Conservation (phyloP, 1,140 invertebrate genomes). For the Ips typographus region DNA sequence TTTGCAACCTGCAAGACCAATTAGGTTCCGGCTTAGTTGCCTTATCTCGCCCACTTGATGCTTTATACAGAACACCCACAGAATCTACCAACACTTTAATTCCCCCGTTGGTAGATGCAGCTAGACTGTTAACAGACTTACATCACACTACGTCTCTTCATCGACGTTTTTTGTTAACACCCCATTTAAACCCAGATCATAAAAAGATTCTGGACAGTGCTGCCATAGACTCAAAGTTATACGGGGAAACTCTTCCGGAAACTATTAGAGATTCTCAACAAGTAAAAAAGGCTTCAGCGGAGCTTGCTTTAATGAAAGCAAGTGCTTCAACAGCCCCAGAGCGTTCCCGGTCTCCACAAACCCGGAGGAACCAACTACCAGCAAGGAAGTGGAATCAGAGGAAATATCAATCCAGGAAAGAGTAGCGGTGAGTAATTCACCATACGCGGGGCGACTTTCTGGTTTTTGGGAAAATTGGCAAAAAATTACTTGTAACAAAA, state of each 20-base stretch:
- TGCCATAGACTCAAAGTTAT: neutral
- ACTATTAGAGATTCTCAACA: slow-evolving; percentile 1
- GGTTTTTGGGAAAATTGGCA: neutral
- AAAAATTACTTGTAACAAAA: neutral
- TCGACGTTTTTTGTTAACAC: neutral
- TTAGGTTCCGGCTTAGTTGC: neutral
- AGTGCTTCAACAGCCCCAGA: neutral
- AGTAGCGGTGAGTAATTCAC: neutral
- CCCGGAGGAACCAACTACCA: too few species aligned
- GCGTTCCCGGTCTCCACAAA: too few species aligned
- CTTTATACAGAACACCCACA: neutral
- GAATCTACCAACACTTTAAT: neutral
- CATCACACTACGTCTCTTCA: neutral
- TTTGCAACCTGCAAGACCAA: neutral
- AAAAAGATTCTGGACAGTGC: too few species aligned
- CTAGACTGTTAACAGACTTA: neutral
- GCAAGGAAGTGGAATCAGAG: too few species aligned
- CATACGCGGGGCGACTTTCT: neutral
- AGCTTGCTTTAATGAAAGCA: neutral
- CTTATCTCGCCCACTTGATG: neutral
- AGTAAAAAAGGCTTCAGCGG: neutral
- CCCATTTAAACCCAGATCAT: too few species aligned
- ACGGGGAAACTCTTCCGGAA: neutral
- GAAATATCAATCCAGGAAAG: too few species aligned
- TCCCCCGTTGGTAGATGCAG: neutral